Evolutionary conservation across 2,113 vertebrate genomes (phyloP), one percentile per base, ranked within the genome.

Genomic region (Cynoglossus semilaevis): DNA sequence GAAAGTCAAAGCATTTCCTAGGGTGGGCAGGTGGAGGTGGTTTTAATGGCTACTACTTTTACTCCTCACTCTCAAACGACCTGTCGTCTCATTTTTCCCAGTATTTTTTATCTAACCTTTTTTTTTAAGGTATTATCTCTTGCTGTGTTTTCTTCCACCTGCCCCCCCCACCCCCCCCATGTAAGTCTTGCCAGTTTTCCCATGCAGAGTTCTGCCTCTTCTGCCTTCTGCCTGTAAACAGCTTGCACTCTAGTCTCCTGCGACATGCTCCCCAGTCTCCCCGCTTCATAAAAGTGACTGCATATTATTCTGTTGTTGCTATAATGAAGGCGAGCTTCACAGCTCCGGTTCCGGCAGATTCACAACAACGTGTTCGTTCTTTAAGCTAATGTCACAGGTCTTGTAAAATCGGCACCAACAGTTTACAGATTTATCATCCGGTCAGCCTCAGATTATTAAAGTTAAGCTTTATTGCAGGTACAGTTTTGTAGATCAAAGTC

Each of bases 131-230:
- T 74, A 62, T 65, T 80, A 71, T 72, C 68, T 51, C 61, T 63
- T 70, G 61, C 62, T 68, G 64, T 16, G 62, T 38, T 48, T 19
- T 76, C 49, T 74, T 84, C 85, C 84, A 85, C 86, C 83, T 89
- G 86, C 74, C 68, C n/a, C n/a, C n/a, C n/a, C n/a, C n/a, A n/a
- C n/a, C n/a, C n/a, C n/a, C n/a, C 68, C 76, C 63, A 17, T 51
- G 18, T 29, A 19, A 49, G 14, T 36, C n/a, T 12, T 83, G 83
- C 83, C 83, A 85, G 74, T 42, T 76, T 84, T 83, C 65, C 76
- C 72, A 67, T 78, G 83, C 73, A 64, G 72, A 87, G 84, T 63
- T 70, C 84, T 82, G 73, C 79, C 75, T 79, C 77, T 82, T 72
- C 76, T 84, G 77, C 76, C 80, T 72, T 56, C 59, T 79, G 75